phyloP scores from a whole-genome alignment of 2,113 vertebrate genomes.

The Holacanthus passer region DNA sequence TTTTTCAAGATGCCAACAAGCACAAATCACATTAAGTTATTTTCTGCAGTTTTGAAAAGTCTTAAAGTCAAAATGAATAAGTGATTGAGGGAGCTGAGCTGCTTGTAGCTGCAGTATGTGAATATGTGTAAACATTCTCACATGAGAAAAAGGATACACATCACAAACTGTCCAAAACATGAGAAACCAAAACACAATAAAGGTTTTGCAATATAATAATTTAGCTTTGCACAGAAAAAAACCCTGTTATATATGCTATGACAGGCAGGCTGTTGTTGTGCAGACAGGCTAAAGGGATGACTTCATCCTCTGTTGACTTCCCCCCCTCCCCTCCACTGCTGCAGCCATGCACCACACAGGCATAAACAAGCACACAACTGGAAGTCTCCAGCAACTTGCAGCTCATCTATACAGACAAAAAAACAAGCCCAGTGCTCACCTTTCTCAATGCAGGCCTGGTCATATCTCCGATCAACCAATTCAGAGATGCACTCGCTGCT shows the following conservation, averaged over 20 bases:
- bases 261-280: conserved; percentile 21
- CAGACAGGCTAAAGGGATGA: conserved; percentile 71
- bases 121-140: neutral
- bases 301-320: conserved; percentile 74
- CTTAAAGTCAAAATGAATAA: neutral
- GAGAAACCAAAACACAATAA: neutral
- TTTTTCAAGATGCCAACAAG: neutral
- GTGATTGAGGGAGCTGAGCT: neutral
- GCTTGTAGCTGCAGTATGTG: neutral
- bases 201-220: neutral
- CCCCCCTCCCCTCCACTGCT: conserved; percentile 45
- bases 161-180: neutral
- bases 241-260: neutral
- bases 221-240: too few relatives aligned
- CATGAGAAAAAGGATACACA: neutral
- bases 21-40: neutral
- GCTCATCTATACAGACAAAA: neutral
- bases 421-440: conserved; percentile 65
- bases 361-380: conserved; percentile 69
- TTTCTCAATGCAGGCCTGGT: conserved; percentile 81
- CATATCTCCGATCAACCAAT: conserved; percentile 71
- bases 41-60: neutral
- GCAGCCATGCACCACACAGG: conserved; percentile 75
- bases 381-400: conserved; percentile 49
- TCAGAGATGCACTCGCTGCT: conserved; percentile 75